phyloP scores from a whole-genome alignment of 1,140 invertebrate genomes.

The Mesaphorura yosii region DNA sequence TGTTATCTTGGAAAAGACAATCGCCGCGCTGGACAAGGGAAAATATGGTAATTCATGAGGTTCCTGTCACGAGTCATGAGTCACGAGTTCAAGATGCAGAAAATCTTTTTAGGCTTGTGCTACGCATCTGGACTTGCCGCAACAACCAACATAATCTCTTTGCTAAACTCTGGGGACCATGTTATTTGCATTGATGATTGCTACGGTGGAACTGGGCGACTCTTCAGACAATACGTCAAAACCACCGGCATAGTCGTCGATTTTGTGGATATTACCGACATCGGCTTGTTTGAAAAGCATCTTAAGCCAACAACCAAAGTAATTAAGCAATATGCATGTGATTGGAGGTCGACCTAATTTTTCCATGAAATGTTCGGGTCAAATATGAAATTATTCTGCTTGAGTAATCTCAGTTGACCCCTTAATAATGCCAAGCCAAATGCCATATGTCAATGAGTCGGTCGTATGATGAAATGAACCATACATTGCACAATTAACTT shows the following conservation, averaged over 20 bases:
- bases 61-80: neutral
- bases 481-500: conserved; percentile 1
- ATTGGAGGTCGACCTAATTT: too few relatives aligned
- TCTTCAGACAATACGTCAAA: conserved; percentile 38
- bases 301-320: conserved; percentile 79
- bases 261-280: conserved; percentile 70
- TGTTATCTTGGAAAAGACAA: conserved; percentile 71
- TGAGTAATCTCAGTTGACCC: too few relatives aligned
- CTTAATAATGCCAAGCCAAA: neutral
- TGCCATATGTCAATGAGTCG: neutral
- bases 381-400: too few relatives aligned
- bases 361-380: too few relatives aligned
- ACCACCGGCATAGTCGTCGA: conserved; percentile 54
- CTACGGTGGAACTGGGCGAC: conserved; percentile 79
- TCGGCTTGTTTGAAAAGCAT: conserved; percentile 52
- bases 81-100: neutral
- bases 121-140: conserved; percentile 88
- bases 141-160: conserved; percentile 56
- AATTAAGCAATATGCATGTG: conserved; percentile 13
- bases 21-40: conserved; percentile 80
- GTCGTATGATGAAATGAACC: neutral
- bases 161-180: conserved; percentile 78
- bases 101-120: conserved; percentile 42
- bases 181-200: conserved; percentile 84
- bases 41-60: conserved; percentile 56